These are phyloP conservation scores for Tragopan temminckii DNA, from an alignment of 2,797 vertebrate species.

Conservation along the genomic window DNA sequence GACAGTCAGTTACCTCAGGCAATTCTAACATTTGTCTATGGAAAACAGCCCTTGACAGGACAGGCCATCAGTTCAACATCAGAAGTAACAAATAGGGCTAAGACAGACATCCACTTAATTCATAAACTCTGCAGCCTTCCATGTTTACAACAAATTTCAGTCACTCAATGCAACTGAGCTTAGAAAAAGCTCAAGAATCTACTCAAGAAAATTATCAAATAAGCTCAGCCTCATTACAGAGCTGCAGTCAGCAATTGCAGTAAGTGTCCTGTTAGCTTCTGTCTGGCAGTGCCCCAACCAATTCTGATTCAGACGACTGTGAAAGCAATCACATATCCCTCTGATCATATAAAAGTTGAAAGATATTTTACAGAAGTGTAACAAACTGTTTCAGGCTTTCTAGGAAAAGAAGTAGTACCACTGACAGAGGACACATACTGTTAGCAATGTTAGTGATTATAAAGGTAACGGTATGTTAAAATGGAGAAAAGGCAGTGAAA, in stretches of 20 bases:
- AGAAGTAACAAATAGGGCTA: not conserved
- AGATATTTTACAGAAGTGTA: not conserved
- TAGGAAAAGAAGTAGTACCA: not conserved
- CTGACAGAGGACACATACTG: not conserved
- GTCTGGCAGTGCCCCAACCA: not conserved
- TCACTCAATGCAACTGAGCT: not conserved
- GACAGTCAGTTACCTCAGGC: not conserved
- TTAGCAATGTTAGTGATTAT: not conserved
- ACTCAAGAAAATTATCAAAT: not conserved
- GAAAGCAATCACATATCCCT: not conserved
- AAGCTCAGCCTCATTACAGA: not conserved
- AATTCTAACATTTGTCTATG: conserved; percentile 6
- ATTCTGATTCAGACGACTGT: not conserved
- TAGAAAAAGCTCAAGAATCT: not conserved
- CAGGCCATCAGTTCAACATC: not conserved
- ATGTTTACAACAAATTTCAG: not conserved
- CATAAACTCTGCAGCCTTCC: not conserved
- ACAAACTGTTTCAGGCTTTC: not conserved
- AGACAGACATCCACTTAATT: conserved; percentile 9
- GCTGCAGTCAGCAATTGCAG: not conserved
- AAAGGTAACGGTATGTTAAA: not conserved
- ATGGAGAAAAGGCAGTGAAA: not conserved
- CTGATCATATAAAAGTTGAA: not conserved
- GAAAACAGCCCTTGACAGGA: conserved; percentile 12
- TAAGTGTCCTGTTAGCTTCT: not conserved